Conservation (phyloP, 2,888 invertebrate species). For the Eupithecia inturbata region DNA sequence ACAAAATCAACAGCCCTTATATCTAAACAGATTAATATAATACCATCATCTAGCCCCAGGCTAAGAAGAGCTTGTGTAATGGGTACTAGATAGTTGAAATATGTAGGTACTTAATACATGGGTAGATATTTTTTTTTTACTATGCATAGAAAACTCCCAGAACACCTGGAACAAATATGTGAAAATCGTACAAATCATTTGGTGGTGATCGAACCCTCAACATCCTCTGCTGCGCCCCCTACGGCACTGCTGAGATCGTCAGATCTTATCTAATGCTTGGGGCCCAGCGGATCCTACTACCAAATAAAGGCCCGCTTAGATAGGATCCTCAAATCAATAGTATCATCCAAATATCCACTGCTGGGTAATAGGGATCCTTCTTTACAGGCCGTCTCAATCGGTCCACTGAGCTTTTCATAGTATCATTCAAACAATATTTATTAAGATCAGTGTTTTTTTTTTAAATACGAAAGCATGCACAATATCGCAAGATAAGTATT, state of each 20-base stretch:
- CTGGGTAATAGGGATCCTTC: neutral
- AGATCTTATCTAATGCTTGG: neutral
- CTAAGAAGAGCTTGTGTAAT: neutral
- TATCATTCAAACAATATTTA: too few species aligned
- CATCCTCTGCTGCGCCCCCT: neutral
- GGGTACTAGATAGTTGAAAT: too few species aligned
- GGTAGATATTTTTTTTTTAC: neutral
- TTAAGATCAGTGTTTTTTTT: too few species aligned
- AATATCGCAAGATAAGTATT: too few species aligned
- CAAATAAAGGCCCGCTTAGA: neutral
- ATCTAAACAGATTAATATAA: too few species aligned
- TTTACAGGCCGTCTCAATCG: neutral
- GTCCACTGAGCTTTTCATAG: too few species aligned
- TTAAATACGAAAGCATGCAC: too few species aligned
- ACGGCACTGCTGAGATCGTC: neutral
- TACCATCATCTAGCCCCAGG: neutral
- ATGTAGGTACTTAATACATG: too few species aligned
- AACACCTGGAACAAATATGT: neutral
- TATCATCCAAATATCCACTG: neutral
- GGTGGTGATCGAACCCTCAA: neutral
- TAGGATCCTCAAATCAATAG: neutral
- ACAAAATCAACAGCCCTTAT: neutral
- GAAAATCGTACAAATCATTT: too few species aligned
- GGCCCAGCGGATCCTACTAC: neutral
- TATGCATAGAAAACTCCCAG: neutral